phyloP scores from a whole-genome alignment of 2,113 vertebrate species.

The Cinclus mexicanus region DNA sequence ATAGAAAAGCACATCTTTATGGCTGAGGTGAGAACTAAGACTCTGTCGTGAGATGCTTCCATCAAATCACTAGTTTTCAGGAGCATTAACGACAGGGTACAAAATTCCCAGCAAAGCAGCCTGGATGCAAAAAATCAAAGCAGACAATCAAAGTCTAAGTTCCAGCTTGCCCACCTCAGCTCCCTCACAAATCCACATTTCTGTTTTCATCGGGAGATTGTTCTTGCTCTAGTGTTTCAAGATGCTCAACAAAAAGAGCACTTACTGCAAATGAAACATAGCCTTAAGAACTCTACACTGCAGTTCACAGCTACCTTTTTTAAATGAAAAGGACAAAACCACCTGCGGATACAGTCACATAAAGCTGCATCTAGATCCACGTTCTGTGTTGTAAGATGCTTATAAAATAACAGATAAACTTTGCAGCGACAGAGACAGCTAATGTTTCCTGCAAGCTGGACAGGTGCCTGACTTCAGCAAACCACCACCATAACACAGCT shows the following conservation, averaged over 20 bases:
- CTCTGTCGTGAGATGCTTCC: background rate
- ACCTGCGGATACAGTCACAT: background rate
- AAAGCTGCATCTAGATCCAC: background rate
- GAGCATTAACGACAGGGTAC: background rate
- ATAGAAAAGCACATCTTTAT: conserved; percentile 48
- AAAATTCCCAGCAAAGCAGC: background rate
- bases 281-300: background rate
- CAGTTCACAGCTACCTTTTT: background rate
- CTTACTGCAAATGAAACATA: background rate
- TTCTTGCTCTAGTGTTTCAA: background rate
- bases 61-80: background rate
- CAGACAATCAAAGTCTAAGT: background rate
- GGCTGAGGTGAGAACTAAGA: background rate
- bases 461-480: background rate
- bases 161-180: background rate
- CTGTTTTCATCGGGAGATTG: background rate
- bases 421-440: background rate
- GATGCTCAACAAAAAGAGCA: background rate
- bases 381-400: background rate
- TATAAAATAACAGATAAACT: background rate
- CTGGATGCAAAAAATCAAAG: background rate
- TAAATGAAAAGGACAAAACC: background rate
- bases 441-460: background rate
- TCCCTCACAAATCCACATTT: background rate
- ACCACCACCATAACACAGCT: background rate